A percentile compares a stretch with the other conserved stretches of the same genome.
phyloP scores from a whole-genome alignment of 2,888 invertebrate genomes.

The Adineta ricciae region DNA sequence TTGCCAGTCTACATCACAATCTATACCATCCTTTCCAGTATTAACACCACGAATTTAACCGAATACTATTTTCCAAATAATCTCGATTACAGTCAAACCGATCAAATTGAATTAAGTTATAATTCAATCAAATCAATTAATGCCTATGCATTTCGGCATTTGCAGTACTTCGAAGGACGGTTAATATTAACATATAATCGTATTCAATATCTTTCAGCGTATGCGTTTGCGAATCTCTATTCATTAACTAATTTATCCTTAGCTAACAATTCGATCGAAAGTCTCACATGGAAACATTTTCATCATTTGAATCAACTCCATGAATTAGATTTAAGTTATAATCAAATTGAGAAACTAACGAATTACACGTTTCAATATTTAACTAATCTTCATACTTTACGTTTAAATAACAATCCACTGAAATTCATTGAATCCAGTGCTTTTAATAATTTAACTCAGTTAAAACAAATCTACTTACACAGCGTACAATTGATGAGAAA shows the following conservation, averaged over 20 bases:
- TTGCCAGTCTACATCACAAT: background rate
- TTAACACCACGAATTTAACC: background rate
- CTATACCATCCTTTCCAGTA: background rate
- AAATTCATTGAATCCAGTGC: background rate
- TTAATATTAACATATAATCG: constrained; percentile 20
- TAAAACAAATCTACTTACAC: background rate
- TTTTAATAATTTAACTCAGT: background rate
- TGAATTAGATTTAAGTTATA: constrained; percentile 14
- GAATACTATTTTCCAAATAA: constrained; percentile 9
- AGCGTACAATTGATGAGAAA: background rate
- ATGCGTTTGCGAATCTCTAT: background rate
- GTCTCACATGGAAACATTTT: background rate
- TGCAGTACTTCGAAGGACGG: background rate
- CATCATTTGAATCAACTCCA: background rate
- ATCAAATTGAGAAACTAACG: background rate
- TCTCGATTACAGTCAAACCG: background rate
- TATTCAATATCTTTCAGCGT: background rate
- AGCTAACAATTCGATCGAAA: background rate
- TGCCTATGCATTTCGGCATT: background rate
- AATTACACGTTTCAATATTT: background rate
- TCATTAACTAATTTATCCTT: constrained; percentile 4
- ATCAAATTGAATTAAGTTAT: constrained; percentile 13
- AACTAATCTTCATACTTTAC: background rate
- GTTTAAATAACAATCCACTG: constrained; percentile 2
- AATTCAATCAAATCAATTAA: background rate